phyloP scores from a whole-genome alignment of 1,140 invertebrate genomes.

The Chymomyza costata region DNA sequence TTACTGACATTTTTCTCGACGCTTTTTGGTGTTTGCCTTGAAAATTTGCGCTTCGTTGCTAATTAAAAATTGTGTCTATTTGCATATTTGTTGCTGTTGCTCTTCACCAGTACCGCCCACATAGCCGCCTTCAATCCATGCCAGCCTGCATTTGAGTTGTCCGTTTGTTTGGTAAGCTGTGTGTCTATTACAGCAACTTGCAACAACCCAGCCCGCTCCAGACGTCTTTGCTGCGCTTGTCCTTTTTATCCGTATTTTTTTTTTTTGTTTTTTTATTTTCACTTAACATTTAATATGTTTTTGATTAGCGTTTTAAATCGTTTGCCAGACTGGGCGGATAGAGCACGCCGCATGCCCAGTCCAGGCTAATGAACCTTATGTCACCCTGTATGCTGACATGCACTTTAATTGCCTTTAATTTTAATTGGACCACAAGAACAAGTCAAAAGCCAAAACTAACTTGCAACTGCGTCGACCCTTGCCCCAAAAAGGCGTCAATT shows the following conservation, averaged over 20 bases:
- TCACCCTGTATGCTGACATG: slow-evolving; percentile 6
- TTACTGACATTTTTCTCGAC: slow-evolving; percentile 56
- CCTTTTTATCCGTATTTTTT: slow-evolving; percentile 5
- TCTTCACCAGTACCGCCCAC: slow-evolving; percentile 12
- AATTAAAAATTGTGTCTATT: slow-evolving; percentile 73
- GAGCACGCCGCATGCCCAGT: too few relatives aligned
- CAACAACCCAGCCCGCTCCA: background rate
- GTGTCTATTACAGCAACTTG: slow-evolving; percentile 35
- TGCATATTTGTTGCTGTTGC: slow-evolving; percentile 56
- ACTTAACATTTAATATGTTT: too few relatives aligned
- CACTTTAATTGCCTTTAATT: slow-evolving; percentile 36
- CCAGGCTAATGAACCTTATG: background rate
- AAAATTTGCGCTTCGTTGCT: slow-evolving; percentile 66
- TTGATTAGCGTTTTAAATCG: too few relatives aligned
- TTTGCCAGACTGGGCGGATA: too few relatives aligned
- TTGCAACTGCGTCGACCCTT: background rate
- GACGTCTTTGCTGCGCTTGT: slow-evolving; percentile 49
- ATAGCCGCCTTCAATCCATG: background rate
- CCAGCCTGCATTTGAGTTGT: slow-evolving; percentile 57
- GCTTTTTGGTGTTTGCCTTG: slow-evolving; percentile 24
- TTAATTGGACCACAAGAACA: slow-evolving; percentile 42
- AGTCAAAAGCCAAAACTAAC: slow-evolving; percentile 36
- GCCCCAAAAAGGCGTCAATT: slow-evolving; percentile 23
- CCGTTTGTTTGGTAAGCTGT: slow-evolving; percentile 1
- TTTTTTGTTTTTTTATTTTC: too few relatives aligned